Percentiles rank a stretch among this genome's conserved stretches.
Evolutionary conservation across 1,140 invertebrate species (phyloP).

Genomic region (Phenacoccus solenopsis): DNA sequence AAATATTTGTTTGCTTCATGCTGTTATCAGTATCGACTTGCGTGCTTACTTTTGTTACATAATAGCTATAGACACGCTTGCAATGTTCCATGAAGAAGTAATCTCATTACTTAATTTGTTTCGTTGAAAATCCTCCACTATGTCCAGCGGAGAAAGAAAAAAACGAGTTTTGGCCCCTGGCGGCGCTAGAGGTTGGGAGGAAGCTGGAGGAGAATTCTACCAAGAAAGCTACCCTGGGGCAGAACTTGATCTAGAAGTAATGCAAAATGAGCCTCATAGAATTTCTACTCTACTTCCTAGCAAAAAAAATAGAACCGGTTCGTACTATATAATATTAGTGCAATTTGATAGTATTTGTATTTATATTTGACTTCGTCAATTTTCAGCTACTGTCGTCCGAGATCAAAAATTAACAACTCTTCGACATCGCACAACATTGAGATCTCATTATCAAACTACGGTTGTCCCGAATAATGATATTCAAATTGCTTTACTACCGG

Average conservation of each 20-base stretch:
- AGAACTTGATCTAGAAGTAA: slow-evolving; percentile 49
- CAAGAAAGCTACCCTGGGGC: slow-evolving; percentile 66
- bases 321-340: slow-evolving; percentile 27
- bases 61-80: too few species aligned
- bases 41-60: too few species aligned
- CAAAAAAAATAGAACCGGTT: slow-evolving; percentile 54
- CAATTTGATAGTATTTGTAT: too few species aligned
- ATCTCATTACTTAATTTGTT: too few species aligned
- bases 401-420: slow-evolving; percentile 5
- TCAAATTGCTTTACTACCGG: slow-evolving; percentile 58
- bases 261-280: slow-evolving; percentile 53
- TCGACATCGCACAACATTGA: background rate
- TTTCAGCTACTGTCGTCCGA: background rate
- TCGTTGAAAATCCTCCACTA: slow-evolving; percentile 29
- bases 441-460: slow-evolving; percentile 26
- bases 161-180: slow-evolving; percentile 35
- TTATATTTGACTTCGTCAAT: background rate
- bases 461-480: slow-evolving; percentile 44
- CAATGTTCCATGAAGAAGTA: too few species aligned
- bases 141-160: slow-evolving; percentile 42
- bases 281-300: slow-evolving; percentile 60
- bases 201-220: slow-evolving; percentile 72
- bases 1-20: too few species aligned
- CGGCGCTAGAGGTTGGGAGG: slow-evolving; percentile 57
- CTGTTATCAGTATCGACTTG: too few species aligned